Conservation (phyloP, 2,113 vertebrate genomes). For the Lathamus discolor region DNA sequence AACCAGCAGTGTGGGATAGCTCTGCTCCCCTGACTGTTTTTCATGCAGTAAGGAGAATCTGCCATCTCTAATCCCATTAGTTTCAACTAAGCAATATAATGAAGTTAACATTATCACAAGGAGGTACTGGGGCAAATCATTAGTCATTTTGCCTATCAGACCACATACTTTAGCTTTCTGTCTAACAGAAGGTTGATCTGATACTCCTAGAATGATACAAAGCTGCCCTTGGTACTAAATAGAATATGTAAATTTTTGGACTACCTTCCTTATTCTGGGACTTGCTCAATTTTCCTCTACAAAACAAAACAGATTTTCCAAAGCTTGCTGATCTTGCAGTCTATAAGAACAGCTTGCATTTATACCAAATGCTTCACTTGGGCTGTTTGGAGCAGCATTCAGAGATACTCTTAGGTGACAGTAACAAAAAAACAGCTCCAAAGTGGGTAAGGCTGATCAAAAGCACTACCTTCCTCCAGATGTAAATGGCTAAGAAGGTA, state of each 20-base stretch:
- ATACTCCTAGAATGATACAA: not conserved
- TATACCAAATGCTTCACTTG: not conserved
- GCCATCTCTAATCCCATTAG: not conserved
- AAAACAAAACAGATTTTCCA: not conserved
- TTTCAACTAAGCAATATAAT: not conserved
- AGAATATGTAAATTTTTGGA: not conserved
- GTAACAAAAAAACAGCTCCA: not conserved
- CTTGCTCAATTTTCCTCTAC: not conserved
- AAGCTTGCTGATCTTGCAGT: constrained; percentile 29
- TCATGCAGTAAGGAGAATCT: not conserved
- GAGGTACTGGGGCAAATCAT: not conserved
- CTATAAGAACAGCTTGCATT: not conserved
- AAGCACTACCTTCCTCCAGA: not conserved
- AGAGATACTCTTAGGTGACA: not conserved
- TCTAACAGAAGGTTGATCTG: not conserved
- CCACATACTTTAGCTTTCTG: not conserved
- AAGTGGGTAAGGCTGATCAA: not conserved
- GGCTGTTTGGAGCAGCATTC: not conserved
- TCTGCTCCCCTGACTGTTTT: not conserved
- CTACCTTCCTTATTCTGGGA: not conserved
- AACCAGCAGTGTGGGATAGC: not conserved
- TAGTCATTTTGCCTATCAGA: not conserved
- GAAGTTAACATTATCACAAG: not conserved
- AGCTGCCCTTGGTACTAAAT: not conserved
- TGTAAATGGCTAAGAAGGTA: not conserved